A percentile compares a stretch with the other conserved stretches of the same genome.
These are phyloP conservation scores for Ammospiza caudacuta DNA, from an alignment of 2,113 vertebrate genomes.

Conservation along the genomic window DNA sequence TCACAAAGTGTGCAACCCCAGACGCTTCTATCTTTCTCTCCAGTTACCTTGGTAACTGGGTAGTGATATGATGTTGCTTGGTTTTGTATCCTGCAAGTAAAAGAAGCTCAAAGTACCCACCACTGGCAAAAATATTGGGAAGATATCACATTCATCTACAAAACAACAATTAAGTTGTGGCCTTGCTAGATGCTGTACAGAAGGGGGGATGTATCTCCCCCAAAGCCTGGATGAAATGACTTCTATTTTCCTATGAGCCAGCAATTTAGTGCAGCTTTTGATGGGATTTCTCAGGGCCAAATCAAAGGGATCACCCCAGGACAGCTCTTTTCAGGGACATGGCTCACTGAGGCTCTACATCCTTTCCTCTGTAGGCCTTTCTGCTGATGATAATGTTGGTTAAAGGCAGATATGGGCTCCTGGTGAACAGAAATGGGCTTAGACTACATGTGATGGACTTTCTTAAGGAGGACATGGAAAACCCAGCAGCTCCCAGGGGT, in stretches of 20 bases:
- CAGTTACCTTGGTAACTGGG: constrained; percentile 69
- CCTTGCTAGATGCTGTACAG: background rate
- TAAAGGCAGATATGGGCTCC: background rate
- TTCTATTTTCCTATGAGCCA: constrained; percentile 10
- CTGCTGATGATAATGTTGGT: background rate
- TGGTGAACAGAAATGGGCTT: background rate
- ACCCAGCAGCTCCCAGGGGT: background rate
- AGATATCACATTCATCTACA: constrained; percentile 13
- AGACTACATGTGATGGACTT: background rate
- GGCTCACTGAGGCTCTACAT: background rate
- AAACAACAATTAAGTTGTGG: constrained; percentile 35
- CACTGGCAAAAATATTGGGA: constrained; percentile 43
- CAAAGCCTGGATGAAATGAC: constrained; percentile 8
- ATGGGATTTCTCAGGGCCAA: constrained; percentile 43
- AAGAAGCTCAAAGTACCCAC: constrained; percentile 52
- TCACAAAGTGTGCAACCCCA: constrained; percentile 65
- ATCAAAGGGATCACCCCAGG: constrained; percentile 27
- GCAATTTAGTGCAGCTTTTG: constrained; percentile 30
- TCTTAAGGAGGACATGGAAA: background rate
- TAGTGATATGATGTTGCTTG: constrained; percentile 52
- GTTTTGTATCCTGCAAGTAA: constrained; percentile 39
- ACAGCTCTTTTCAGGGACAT: background rate
- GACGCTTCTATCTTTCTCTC: constrained; percentile 42
- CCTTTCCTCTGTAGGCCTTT: background rate
- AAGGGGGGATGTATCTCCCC: background rate